phyloP scores from a whole-genome alignment of 2,797 vertebrate species.

The Sebastes nivosus region DNA sequence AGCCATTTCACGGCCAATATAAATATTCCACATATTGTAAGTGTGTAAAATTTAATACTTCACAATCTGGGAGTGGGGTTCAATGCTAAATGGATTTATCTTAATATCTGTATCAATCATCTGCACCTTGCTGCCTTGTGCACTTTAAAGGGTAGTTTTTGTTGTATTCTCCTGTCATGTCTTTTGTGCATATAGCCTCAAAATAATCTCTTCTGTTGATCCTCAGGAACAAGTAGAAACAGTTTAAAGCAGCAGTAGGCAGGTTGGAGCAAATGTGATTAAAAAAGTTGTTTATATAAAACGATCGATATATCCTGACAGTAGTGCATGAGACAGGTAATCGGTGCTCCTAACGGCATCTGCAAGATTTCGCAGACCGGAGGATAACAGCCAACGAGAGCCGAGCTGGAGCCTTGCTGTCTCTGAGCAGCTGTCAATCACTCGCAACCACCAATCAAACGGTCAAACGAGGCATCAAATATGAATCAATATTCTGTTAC shows the following conservation, averaged over 20 bases:
- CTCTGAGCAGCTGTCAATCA: no score
- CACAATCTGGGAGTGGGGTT: background rate
- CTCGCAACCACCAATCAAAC: no score
- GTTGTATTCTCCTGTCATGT: background rate
- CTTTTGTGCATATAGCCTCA: background rate
- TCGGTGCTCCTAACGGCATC: no score
- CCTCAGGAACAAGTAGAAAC: background rate
- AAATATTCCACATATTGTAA: background rate
- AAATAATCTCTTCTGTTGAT: background rate
- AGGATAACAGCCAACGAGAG: no score
- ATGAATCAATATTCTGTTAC: no score
- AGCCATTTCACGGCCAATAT: background rate
- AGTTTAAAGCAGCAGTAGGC: background rate
- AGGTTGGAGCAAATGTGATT: no score
- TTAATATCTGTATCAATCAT: background rate
- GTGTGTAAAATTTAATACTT: background rate
- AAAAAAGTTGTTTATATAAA: no score
- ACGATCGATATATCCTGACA: no score
- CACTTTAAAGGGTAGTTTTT: background rate
- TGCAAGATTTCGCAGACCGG: no score
- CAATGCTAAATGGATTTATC: background rate
- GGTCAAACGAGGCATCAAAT: no score
- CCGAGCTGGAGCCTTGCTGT: no score
- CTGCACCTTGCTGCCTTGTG: background rate
- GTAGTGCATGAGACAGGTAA: no score